phyloP scores from a whole-genome alignment of 2,888 invertebrate genomes.

The Eurytoma californica region DNA sequence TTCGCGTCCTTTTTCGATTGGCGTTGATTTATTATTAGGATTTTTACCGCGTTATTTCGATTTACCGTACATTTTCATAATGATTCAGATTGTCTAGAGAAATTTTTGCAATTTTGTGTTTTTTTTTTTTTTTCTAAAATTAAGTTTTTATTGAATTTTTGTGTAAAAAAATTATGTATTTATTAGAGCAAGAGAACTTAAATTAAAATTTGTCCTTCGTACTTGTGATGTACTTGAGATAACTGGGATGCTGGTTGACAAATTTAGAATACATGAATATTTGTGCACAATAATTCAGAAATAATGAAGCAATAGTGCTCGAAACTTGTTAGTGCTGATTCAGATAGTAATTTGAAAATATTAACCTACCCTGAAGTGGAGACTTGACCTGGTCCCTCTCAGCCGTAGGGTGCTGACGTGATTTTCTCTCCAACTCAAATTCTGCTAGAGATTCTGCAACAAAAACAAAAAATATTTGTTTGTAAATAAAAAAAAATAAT shows the following conservation, averaged over 20 bases:
- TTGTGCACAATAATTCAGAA: background rate
- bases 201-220: no score
- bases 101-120: no score
- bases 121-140: background rate
- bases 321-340: constrained; percentile 5
- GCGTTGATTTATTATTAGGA: background rate
- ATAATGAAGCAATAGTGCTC: constrained; percentile 7
- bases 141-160: background rate
- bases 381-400: constrained; percentile 90
- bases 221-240: no score
- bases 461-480: constrained; percentile 67
- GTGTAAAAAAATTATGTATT: background rate
- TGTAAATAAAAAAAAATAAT: background rate
- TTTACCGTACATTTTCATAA: background rate
- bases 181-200: no score
- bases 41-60: background rate
- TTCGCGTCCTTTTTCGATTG: no score
- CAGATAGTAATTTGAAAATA: constrained; percentile 28
- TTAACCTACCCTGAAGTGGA: constrained; percentile 82
- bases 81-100: no score
- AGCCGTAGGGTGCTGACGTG: constrained; percentile 84
- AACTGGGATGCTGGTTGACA: no score
- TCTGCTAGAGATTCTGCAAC: constrained; percentile 89
- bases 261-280: no score
- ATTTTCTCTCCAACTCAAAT: constrained; percentile 91